Base-by-base conservation (phyloP, 2,888 invertebrate species). In the Thymelicus acteon region DNA sequence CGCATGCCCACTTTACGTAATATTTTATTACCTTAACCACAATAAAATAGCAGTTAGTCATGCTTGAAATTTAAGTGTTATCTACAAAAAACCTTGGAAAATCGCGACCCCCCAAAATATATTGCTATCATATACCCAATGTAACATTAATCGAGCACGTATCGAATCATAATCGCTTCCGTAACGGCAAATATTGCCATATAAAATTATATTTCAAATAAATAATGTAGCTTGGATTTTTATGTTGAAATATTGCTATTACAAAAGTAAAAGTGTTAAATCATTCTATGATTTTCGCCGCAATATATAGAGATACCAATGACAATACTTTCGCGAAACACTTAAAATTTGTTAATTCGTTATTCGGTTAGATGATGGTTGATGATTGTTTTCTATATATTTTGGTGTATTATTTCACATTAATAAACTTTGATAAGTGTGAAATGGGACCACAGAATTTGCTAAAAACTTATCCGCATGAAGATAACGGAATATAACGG, bases 11-110 rank as follows among this genome's bases (percentile, higher is more conserved):
- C 39, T 64, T 60, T 49, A 49, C 60, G 37, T 60, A 60, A 31
- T 54, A 47, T 47, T 62, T 68, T 57, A 54, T 54, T 47, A 49
- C 39, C 24, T 10, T 37, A 67, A 47, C n/a, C 7, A 48, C 58
- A 31, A 60, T 60, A 15, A 48, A 37, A 67, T 60, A 7, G 64
- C 44, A 54, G 47, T 69, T 57, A 48, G 64, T 60, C 70, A 71
- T 65, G 70, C 49, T 52, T 31, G 15, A 37, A 60, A 40, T 58
- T 63, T 39, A 57, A 4, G 57, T 31, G 57, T 24, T 57, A 52
- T 52, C 49, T 52, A 19, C 13, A 24, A 68, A 54, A 15, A 19
- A 62, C n/a, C 54, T 62, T 31, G 52, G 54, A 44, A 62, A 12
- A 19, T 60, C 44, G 57, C 44, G 48, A 31, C 37, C 54, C 24